Base-by-base conservation (phyloP, 1,140 invertebrate genomes). In the Calliopsis andreniformis region DNA sequence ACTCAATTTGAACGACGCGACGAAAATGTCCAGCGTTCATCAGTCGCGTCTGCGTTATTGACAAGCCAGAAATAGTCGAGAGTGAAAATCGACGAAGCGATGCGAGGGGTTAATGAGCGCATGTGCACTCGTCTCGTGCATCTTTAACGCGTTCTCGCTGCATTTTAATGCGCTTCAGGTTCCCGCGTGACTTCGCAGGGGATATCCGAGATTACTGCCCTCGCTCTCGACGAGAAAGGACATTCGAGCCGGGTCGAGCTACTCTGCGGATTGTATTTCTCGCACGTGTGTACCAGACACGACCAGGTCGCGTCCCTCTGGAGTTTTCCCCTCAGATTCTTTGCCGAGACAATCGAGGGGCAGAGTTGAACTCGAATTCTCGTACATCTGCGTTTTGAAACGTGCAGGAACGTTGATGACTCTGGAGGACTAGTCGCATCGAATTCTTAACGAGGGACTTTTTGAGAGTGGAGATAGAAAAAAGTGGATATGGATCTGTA, bases 211-310 rank as follows among this genome's bases (percentile, higher is more conserved):
- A 80, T 82, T 80, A 80, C 76, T 77, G 67, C 73, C 72, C 62
- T 66, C 69, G 53, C 35, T 64, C 45, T 49, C 72, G 39, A 58
- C 43, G 62, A 67, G 66, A 30, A 82, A 72, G 80, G 80, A 82
- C 62, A 82, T 72, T 73, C 51, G 79, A 82, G 80, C 63, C 45
- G 53, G 76, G 55, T 47, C 45, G 49, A 45, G 70, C 47, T 18
- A 14, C 20, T 51, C 20, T 47, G 47, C 28, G 55, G 69, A 80
- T 83, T 67, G 35, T 67, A 49, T 83, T 84, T 83, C 81, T 62
- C 66, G 64, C 83, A 83, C 73, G 78, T 84, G 83, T 70, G 58
- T 56, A 49, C 72, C 81, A 84, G 69, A 84, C 81, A 55, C 58
- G 62, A 53, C 32, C 32, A 30, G 42, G 20, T 30, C 58, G 32